These are phyloP conservation scores for Netelia melanura DNA, from an alignment of 2,888 invertebrate species.

Conservation along the genomic window DNA sequence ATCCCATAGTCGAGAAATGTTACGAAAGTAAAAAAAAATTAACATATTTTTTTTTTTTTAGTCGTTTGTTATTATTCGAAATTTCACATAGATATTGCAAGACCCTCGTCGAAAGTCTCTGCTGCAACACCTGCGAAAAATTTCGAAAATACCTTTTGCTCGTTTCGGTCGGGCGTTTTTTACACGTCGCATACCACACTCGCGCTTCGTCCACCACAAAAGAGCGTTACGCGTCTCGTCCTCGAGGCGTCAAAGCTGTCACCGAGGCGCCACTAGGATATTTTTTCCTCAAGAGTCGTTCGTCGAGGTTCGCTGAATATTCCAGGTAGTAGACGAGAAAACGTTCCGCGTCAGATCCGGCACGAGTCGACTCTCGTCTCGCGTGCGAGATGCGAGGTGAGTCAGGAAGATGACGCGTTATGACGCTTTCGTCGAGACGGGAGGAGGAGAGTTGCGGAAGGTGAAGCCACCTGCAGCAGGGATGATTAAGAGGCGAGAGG, in stretches of 20 bases:
- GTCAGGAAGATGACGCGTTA: conserved; percentile 30
- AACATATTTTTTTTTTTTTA: too few relatives aligned
- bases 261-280: neutral
- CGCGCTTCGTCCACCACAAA: neutral
- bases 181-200: neutral
- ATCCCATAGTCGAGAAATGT: neutral
- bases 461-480: conserved; percentile 55
- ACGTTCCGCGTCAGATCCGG: neutral
- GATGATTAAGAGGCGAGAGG: conserved; percentile 72
- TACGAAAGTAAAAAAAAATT: too few relatives aligned
- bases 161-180: too few relatives aligned
- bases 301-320: conserved; percentile 19
- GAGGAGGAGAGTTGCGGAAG: neutral
- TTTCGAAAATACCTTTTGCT: too few relatives aligned
- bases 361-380: conserved; percentile 2
- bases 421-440: conserved; percentile 11
- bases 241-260: neutral
- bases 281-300: neutral
- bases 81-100: too few relatives aligned
- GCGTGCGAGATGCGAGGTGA: neutral
- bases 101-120: too few relatives aligned
- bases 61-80: too few relatives aligned
- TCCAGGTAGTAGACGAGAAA: conserved; percentile 13
- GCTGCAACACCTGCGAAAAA: too few relatives aligned
- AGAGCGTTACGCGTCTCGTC: neutral